Percentiles rank a stretch among this genome's conserved stretches.
Evolutionary conservation across 2,888 invertebrate genomes (phyloP).

Genomic region (Rotaria sp.): DNA sequence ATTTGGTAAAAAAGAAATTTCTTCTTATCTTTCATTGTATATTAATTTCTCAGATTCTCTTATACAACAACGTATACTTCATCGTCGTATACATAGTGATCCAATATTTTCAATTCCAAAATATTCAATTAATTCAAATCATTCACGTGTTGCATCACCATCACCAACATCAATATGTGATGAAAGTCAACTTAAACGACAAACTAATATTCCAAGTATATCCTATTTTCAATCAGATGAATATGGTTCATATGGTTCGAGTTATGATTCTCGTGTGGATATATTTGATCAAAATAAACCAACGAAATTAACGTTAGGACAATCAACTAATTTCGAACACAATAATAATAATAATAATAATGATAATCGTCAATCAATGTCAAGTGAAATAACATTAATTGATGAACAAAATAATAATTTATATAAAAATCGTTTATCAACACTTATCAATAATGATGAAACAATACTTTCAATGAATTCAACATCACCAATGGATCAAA

Average conservation of each 20-base stretch:
- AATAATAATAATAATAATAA: too few relatives aligned
- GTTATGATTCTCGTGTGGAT: not conserved
- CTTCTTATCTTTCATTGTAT: too few relatives aligned
- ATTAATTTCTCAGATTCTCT: not conserved
- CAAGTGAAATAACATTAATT: not conserved
- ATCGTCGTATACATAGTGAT: slow-evolving; percentile 23
- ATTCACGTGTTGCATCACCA: not conserved
- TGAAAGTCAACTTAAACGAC: not conserved
- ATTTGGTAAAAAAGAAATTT: not conserved
- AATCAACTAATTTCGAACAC: not conserved
- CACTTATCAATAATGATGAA: not conserved
- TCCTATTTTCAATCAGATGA: slow-evolving; percentile 8
- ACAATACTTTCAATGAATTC: not conserved
- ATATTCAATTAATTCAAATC: not conserved
- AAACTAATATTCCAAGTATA: not conserved
- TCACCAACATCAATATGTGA: not conserved
- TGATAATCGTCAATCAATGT: not conserved
- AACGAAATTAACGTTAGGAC: not conserved
- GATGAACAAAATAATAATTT: not conserved
- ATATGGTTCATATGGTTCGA: slow-evolving; percentile 19
- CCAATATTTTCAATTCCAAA: not conserved
- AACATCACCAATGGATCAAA: not conserved
- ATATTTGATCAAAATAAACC: slow-evolving; percentile 12
- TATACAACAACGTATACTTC: not conserved
- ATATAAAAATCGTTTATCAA: not conserved